These are phyloP conservation scores for Stercorarius parasiticus DNA, from an alignment of 2,113 vertebrate species.

Conservation along the genomic window DNA sequence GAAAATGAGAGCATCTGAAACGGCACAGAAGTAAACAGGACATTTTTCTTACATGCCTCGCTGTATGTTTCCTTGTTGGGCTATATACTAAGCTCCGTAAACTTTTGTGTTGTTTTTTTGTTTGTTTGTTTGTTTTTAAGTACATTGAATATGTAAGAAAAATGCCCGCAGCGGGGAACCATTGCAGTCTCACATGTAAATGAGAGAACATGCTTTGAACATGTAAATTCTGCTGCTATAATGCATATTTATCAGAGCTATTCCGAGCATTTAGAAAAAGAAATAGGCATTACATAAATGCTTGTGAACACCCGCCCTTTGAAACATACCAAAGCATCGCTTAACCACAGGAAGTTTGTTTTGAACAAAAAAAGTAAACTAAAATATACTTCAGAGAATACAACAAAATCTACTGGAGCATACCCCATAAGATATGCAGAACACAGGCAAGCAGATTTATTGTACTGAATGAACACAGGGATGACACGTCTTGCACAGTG, in stretches of 20 bases:
- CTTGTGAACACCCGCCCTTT: constrained; percentile 23
- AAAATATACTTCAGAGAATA: neutral
- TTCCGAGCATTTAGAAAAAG: neutral
- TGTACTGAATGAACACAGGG: neutral
- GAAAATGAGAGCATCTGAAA: neutral
- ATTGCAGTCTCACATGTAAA: neutral
- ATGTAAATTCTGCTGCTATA: constrained; percentile 38
- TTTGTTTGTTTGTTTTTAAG: neutral
- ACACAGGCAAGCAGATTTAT: neutral
- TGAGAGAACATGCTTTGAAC: constrained; percentile 16
- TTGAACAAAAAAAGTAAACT: neutral
- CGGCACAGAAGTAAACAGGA: neutral
- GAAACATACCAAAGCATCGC: neutral
- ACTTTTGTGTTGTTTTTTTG: neutral
- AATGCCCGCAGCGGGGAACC: neutral
- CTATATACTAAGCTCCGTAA: neutral
- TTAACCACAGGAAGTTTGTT: neutral
- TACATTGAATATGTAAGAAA: neutral
- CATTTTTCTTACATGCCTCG: neutral
- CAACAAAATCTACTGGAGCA: neutral
- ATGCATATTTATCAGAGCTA: constrained; percentile 40
- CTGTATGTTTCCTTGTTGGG: neutral
- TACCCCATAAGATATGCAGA: neutral
- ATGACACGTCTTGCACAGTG: neutral
- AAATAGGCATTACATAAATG: neutral